A percentile compares a stretch with the other conserved stretches of the same genome.
phyloP scores from a whole-genome alignment of 1,140 invertebrate species.

The Anagrus nilaparvatae region DNA sequence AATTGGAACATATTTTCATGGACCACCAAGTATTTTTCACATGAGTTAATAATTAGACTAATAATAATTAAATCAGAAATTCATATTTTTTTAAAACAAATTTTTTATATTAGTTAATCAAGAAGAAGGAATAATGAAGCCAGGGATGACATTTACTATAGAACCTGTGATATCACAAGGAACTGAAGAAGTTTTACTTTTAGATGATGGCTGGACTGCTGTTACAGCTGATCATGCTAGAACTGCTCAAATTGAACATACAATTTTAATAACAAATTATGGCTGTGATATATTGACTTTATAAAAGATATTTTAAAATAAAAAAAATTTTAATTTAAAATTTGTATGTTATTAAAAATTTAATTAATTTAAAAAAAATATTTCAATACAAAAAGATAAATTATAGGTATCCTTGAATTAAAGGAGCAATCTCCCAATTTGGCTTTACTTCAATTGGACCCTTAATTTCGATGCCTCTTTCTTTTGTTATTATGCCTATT shows the following conservation, averaged over 20 bases:
- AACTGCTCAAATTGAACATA: conserved; percentile 87
- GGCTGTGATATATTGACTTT: conserved; percentile 63
- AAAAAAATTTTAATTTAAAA: conserved; percentile 8
- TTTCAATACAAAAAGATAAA: conserved; percentile 5
- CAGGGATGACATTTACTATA: conserved; percentile 91
- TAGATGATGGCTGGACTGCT: conserved; percentile 84
- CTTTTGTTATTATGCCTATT: conserved; percentile 38
- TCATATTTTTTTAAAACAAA: conserved; percentile 1
- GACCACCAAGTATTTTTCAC: conserved; percentile 80
- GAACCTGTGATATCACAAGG: conserved; percentile 83
- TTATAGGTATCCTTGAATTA: conserved; percentile 8
- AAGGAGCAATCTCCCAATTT: conserved; percentile 37
- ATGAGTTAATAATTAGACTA: conserved; percentile 40
- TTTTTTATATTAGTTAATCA: conserved; percentile 44
- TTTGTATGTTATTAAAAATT: not conserved
- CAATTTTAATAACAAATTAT: conserved; percentile 68
- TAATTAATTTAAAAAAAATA: conserved; percentile 6
- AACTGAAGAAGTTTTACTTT: conserved; percentile 50
- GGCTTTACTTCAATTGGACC: conserved; percentile 33
- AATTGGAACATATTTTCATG: conserved; percentile 87
- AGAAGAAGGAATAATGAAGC: conserved; percentile 63
- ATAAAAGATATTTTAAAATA: conserved; percentile 3
- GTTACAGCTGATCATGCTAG: conserved; percentile 66
- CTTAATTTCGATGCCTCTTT: conserved; percentile 38
- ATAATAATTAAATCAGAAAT: conserved; percentile 7